Evolutionary conservation across 2,888 invertebrate species (phyloP).

Genomic region (Steinernema scapterisci): DNA sequence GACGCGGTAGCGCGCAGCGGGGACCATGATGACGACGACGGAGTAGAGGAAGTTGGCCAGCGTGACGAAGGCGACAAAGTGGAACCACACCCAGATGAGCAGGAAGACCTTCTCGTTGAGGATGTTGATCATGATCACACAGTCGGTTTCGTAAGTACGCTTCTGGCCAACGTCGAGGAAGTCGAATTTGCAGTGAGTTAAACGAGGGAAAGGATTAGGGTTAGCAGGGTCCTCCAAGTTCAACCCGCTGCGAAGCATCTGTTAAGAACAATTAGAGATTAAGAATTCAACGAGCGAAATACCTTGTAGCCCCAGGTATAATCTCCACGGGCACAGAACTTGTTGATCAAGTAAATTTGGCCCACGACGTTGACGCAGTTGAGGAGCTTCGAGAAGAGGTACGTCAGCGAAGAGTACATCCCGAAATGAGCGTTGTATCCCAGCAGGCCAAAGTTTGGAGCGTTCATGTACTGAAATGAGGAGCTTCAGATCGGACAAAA

Average conservation of each 20-base stretch:
- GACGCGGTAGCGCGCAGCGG: not conserved
- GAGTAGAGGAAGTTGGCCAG: not conserved
- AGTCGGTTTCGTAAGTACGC: conserved; percentile 6
- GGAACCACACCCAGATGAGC: conserved; percentile 16
- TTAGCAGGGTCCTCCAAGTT: not conserved
- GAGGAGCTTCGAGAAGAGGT: conserved; percentile 10
- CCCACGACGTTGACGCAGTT: not conserved
- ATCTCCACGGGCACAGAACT: not conserved
- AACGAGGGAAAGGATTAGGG: conserved; percentile 7
- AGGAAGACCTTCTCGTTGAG: conserved; percentile 24
- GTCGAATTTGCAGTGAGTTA: conserved; percentile 22
- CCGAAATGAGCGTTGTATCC: not conserved
- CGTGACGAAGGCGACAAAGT: not conserved
- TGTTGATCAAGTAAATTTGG: conserved; percentile 8
- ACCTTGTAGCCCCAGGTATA: conserved; percentile 18
- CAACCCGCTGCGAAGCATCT: not conserved
- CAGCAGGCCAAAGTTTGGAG: not conserved
- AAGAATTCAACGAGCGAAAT: not conserved
- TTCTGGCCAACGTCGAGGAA: not conserved
- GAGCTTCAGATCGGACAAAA: not conserved
- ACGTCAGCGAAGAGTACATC: not conserved
- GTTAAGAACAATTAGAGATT: not conserved
- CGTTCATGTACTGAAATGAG: conserved; percentile 17
- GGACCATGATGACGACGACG: not conserved
- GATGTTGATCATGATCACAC: conserved; percentile 26